These are phyloP conservation scores for Lepeophtheirus salmonis DNA, from an alignment of 1,140 invertebrate species.

Conservation along the genomic window DNA sequence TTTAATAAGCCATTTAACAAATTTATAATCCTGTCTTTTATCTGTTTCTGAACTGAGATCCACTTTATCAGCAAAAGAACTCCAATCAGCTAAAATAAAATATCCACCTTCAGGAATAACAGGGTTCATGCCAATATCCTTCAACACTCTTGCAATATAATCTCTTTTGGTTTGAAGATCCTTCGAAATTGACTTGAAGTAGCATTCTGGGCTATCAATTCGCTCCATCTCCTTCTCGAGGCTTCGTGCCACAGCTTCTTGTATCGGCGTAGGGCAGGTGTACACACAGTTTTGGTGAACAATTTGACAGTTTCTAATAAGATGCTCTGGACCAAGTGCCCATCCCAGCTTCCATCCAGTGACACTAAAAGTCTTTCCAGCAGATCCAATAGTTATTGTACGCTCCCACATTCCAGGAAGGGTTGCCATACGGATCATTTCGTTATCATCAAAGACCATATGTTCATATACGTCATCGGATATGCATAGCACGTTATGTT, in stretches of 20 bases:
- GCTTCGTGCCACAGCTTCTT: slow-evolving; percentile 73
- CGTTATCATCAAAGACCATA: slow-evolving; percentile 64
- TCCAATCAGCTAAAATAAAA: slow-evolving; percentile 87
- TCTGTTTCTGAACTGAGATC: slow-evolving; percentile 36
- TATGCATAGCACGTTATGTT: slow-evolving; percentile 74
- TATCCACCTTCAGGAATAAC: slow-evolving; percentile 89
- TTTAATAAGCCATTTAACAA: slow-evolving; percentile 85
- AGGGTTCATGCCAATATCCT: slow-evolving; percentile 64
- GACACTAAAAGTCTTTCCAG: slow-evolving; percentile 91
- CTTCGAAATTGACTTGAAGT: slow-evolving; percentile 52
- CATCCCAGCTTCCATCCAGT: slow-evolving; percentile 97
- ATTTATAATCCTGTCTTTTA: slow-evolving; percentile 41
- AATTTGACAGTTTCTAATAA: slow-evolving; percentile 59
- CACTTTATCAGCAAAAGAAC: slow-evolving; percentile 31
- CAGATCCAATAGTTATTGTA: slow-evolving; percentile 89
- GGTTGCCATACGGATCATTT: slow-evolving; percentile 81
- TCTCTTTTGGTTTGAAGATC: slow-evolving; percentile 69
- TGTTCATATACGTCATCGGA: slow-evolving; percentile 98
- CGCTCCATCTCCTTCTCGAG: slow-evolving; percentile 65
- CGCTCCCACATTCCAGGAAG: slow-evolving; percentile 93
- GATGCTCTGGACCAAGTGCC: slow-evolving; percentile 64
- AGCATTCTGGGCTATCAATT: slow-evolving; percentile 55
- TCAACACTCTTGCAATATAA: slow-evolving; percentile 52
- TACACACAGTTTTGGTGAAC: slow-evolving; percentile 90
- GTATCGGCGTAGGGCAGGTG: slow-evolving; percentile 60